Percentiles rank a stretch among this genome's conserved stretches.
Evolutionary conservation across 2,797 vertebrate species (phyloP).

Genomic region (Ptychadena robeensis): DNA sequence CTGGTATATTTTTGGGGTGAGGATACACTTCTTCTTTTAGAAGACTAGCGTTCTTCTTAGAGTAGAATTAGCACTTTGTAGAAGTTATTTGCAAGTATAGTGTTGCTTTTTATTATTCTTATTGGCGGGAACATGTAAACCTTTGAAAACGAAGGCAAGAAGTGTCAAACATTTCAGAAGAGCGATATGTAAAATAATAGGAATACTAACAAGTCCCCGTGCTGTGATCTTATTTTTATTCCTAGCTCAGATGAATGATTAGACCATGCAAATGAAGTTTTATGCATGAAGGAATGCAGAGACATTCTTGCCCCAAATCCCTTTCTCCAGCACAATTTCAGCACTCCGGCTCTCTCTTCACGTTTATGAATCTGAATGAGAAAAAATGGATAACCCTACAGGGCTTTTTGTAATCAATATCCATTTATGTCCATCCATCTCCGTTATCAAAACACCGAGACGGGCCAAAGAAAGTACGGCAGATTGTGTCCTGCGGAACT

Average conservation of each 20-base stretch:
- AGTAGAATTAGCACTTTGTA: neutral
- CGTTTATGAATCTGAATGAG: slow-evolving; percentile 43
- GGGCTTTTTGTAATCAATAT: slow-evolving; percentile 55
- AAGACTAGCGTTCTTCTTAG: neutral
- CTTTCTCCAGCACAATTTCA: slow-evolving; percentile 35
- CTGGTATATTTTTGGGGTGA: neutral
- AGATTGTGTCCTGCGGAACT: slow-evolving; percentile 7
- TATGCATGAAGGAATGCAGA: slow-evolving; percentile 51
- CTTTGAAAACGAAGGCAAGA: slow-evolving; percentile 1
- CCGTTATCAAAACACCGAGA: slow-evolving; percentile 32
- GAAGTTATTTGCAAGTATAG: neutral
- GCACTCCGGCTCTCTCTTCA: slow-evolving; percentile 12
- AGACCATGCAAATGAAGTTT: slow-evolving; percentile 42
- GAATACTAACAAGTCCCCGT: slow-evolving; percentile 38
- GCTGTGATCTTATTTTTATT: slow-evolving; percentile 29
- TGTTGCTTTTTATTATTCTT: neutral
- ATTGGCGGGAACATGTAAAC: slow-evolving; percentile 10
- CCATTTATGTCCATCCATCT: slow-evolving; percentile 51
- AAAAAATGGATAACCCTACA: slow-evolving; percentile 28
- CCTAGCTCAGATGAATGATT: slow-evolving; percentile 51
- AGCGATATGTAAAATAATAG: slow-evolving; percentile 32
- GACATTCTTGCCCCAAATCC: slow-evolving; percentile 41
- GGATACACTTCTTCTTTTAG: neutral
- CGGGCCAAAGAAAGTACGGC: slow-evolving; percentile 41
- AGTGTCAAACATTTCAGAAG: slow-evolving; percentile 34